phyloP scores from a whole-genome alignment of 2,888 invertebrate genomes.

The Hirtodrosophila duncani region DNA sequence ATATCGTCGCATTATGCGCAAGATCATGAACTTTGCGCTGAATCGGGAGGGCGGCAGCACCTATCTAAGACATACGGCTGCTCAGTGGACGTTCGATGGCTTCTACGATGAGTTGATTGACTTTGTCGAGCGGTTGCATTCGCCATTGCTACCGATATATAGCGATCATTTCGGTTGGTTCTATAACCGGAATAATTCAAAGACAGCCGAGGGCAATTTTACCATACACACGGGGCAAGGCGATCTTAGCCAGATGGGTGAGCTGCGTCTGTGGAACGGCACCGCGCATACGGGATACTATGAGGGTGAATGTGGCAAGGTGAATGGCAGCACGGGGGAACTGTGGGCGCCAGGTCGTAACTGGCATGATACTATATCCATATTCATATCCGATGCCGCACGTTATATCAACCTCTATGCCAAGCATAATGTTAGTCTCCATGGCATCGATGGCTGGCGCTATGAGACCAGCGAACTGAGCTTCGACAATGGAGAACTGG shows the following conservation, averaged over 20 bases:
- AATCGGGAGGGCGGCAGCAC: constrained; percentile 79
- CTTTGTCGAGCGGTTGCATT: constrained; percentile 80
- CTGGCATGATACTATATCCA: constrained; percentile 80
- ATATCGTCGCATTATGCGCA: constrained; percentile 75
- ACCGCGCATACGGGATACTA: constrained; percentile 80
- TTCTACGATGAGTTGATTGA: constrained; percentile 85
- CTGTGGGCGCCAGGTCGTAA: constrained; percentile 83
- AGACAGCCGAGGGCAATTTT: constrained; percentile 85
- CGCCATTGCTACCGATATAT: constrained; percentile 79
- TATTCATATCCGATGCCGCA: constrained; percentile 88
- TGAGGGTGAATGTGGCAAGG: constrained; percentile 82
- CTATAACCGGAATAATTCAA: constrained; percentile 85
- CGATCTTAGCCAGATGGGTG: constrained; percentile 83
- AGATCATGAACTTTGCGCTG: constrained; percentile 81
- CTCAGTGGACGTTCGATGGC: constrained; percentile 87
- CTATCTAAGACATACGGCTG: constrained; percentile 82
- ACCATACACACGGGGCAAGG: constrained; percentile 86
- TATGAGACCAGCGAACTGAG: constrained; percentile 81
- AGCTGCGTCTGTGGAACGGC: constrained; percentile 85
- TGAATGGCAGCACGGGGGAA: constrained; percentile 88
- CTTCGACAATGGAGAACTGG: constrained; percentile 85
- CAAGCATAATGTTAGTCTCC: constrained; percentile 38
- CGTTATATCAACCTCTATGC: constrained; percentile 80
- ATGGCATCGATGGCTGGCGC: constrained; percentile 68
- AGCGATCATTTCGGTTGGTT: constrained; percentile 91